Evolutionary conservation across 2,113 vertebrate genomes (phyloP), one percentile per base, ranked within the genome.

Genomic region (Pollimyrus isidori): DNA sequence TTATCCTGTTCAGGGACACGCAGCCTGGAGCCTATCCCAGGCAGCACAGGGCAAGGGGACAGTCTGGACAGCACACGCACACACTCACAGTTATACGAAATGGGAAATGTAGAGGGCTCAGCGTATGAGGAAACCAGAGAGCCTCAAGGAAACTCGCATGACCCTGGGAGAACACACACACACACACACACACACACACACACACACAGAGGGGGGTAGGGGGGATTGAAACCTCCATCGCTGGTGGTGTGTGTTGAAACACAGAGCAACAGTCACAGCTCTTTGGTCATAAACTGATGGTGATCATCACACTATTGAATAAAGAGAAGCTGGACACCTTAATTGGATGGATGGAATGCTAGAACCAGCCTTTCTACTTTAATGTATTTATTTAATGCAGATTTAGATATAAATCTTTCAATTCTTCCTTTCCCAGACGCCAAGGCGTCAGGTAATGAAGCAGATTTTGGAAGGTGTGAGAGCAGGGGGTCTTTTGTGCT

Each of bases 391-490:
- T 84, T 48, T 84, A 84, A 84, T 48, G 21, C 80, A 23, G 80
- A 84, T 35, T 48, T 84, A 45, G 19, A 84, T 84, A 84, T 84
- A 84, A 84, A 84, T 84, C 80, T 46, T 48, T 84, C 80, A 84
- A 84, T 84, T 84, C 80, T 84, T 84, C 1, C 45, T 84, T 84
- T 17, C 80, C 80, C 80, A 84, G 80, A 48, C 80, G 45, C 80
- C 39, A 48, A 84, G 39, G 80, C 80, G 80, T 84, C 80, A 84
- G 80, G 80, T 84, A 84, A 84, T 84, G 39, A 84, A 84, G 80
- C 39, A 84, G 80, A 48, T 84, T 84, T 84, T 84, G 80, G 80
- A 84, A 84, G 45, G 45, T 84, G 80, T 2, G 9, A n/a, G 45
- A 48, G 39, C 45, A 23, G 17, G 45, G 45, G 45, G 45, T 84